Evolutionary conservation across 2,113 vertebrate genomes (phyloP).

Genomic region (Machaerirhynchus nigripectus): DNA sequence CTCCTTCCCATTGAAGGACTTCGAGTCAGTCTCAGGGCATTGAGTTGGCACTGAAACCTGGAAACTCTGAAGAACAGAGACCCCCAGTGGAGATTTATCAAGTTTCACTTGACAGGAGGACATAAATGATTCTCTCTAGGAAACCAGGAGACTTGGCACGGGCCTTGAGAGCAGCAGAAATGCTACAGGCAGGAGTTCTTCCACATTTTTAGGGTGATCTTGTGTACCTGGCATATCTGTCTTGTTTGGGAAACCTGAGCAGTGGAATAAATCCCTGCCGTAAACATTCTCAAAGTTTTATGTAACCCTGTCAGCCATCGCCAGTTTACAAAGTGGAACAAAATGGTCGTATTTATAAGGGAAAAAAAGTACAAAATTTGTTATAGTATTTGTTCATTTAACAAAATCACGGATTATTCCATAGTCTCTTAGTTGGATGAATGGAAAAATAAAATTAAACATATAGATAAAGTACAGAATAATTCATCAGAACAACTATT

Average conservation of each 20-base stretch:
- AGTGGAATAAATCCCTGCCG: background rate
- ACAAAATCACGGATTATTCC: background rate
- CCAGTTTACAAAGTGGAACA: background rate
- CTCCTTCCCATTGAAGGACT: background rate
- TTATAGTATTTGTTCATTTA: background rate
- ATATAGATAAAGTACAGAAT: background rate
- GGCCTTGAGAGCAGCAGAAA: background rate
- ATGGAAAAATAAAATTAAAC: background rate
- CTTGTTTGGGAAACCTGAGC: background rate
- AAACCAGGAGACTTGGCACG: background rate
- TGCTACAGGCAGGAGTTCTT: background rate
- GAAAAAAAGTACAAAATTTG: background rate
- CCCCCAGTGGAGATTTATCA: background rate
- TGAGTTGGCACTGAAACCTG: background rate
- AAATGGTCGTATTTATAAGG: background rate
- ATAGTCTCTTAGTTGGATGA: background rate
- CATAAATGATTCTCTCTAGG: background rate
- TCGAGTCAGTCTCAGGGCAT: accelerated
- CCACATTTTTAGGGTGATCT: background rate
- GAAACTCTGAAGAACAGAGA: background rate
- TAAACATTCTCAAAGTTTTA: background rate
- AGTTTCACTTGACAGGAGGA: background rate
- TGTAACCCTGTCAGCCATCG: background rate
- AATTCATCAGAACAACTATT: background rate
- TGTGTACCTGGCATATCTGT: background rate